These are phyloP conservation scores for Oryzias sinensis DNA, from an alignment of 2,797 vertebrate species.

Conservation along the genomic window DNA sequence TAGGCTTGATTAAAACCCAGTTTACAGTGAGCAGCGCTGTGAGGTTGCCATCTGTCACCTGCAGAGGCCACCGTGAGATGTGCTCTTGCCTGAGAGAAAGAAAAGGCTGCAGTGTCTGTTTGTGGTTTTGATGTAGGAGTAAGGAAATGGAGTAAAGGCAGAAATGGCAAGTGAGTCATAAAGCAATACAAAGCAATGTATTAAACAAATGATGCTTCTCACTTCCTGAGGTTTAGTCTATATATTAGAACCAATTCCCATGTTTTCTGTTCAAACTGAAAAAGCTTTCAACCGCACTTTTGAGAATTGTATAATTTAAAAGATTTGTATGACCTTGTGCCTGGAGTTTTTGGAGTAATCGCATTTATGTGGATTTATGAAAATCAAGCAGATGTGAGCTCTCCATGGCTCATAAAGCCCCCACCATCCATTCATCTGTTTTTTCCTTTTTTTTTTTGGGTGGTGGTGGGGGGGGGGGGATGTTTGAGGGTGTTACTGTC, in stretches of 20 bases:
- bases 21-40: constrained; percentile 83
- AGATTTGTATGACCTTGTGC: constrained; percentile 50
- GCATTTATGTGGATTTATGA: constrained; percentile 32
- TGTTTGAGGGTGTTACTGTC: not conserved
- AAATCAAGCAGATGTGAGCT: constrained; percentile 23
- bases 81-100: constrained; percentile 70
- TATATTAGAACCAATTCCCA: constrained; percentile 46
- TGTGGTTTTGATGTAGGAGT: constrained; percentile 36
- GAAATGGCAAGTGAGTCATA: constrained; percentile 35
- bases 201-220: constrained; percentile 36
- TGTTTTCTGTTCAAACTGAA: constrained; percentile 35
- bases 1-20: constrained; percentile 91
- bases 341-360: constrained; percentile 45
- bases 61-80: constrained; percentile 81
- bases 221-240: constrained; percentile 18
- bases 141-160: constrained; percentile 26
- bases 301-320: constrained; percentile 55
- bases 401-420: constrained; percentile 36
- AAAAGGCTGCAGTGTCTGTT: constrained; percentile 9
- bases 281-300: constrained; percentile 37
- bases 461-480: not conserved
- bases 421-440: not conserved
- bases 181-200: constrained; percentile 38
- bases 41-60: constrained; percentile 89
- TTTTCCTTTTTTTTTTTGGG: not conserved